Evolutionary conservation across 2,113 vertebrate species (phyloP), one percentile per base, ranked within the genome.

Genomic region (Corynorhinus townsendii): DNA sequence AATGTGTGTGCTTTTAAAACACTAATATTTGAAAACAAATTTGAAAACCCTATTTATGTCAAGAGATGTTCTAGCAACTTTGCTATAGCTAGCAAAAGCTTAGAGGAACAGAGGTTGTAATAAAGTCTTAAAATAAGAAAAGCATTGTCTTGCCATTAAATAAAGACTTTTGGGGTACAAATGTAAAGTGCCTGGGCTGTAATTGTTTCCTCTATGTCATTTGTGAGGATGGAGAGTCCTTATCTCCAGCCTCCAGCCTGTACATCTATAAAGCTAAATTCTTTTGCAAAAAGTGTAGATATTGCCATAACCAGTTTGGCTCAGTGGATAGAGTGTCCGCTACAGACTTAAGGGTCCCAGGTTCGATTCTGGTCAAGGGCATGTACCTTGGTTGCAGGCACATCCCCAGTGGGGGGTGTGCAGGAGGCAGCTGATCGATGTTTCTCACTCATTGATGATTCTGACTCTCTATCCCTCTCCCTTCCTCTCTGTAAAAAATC

Each of bases 1-100:
- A 19, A 64, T 75, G 76, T 76, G 93, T 56, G 49, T 92, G 72
- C 96, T 97, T 96, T 98, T n/a, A 62, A 98, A 97, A 89, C 80
- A 94, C 96, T 98, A 98, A 98, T 98, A 98, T 97, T 94, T 97
- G 97, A 97, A 98, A 98, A 97, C 56, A 97, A 97, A 94, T 26
- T 43, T 79, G 83, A 82, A 95, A 97, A 93, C 73, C 86, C 59
- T 90, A 89, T 88, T 96, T 97, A 97, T 92, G 81, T 91, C 94
- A 86, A 81, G 73, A 92, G 96, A 54, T 82, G 64, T 94, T 92
- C 75, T 49, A 97, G 89, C 38, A 97, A 96, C 69, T 94, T 86
- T 76, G 79, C 26, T 93, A 71, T 80, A 91, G 89, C 90, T 96
- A 96, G 69, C 43, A 85, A 91, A 92, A 83, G 85, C 28, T 93